Base-by-base conservation (phyloP, 1,140 invertebrate species). In the Sesamia nonagrioides region DNA sequence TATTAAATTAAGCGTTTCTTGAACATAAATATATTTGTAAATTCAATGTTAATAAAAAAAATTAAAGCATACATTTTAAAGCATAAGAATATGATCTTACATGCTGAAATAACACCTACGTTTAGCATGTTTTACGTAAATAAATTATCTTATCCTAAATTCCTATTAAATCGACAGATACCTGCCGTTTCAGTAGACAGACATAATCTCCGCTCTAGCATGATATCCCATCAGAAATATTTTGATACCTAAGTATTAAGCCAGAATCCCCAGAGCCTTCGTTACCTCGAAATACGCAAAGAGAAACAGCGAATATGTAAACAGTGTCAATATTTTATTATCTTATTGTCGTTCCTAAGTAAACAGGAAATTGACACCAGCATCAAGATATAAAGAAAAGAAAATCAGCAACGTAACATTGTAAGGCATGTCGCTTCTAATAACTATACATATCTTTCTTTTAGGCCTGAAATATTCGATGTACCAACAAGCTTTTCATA, bases 201-300 rank as follows among this genome's bases (percentile, higher is more conserved):
- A 63, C 21, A 71, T 82, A 82, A 80, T 79, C 80, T 76, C 75
- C 72, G 21, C 78, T 52, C 75, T 63, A 48, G 75, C 45, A 60
- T 60, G 45, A 74, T 73, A 77, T 82, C 81, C 81, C 78, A 60
- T 79, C 61, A 78, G 78, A 79, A 80, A 80, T 82, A 78, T 82
- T 80, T 80, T 77, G 79, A 77, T 71, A 75, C 74, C 72, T 74
- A 42, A 45, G 48, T 73, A 79, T 79, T 81, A 81, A 76, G 69
- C 42, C 50, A 37, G 37, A 48, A 71, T 81, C 80, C 58, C 80
- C 42, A 33, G 63, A 56, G 71, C 18, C 54, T 68, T 68, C 50
- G 80, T 80, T 72, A 81, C 71, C 35, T 74, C 71, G 52, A 48
- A 42, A 74, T 74, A 58, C 21, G 52, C 52, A 74, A 42, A 42